A percentile compares a stretch with the other conserved stretches of the same genome.
phyloP scores from a whole-genome alignment of 2,797 vertebrate species.

The Pachyuromys duprasi region DNA sequence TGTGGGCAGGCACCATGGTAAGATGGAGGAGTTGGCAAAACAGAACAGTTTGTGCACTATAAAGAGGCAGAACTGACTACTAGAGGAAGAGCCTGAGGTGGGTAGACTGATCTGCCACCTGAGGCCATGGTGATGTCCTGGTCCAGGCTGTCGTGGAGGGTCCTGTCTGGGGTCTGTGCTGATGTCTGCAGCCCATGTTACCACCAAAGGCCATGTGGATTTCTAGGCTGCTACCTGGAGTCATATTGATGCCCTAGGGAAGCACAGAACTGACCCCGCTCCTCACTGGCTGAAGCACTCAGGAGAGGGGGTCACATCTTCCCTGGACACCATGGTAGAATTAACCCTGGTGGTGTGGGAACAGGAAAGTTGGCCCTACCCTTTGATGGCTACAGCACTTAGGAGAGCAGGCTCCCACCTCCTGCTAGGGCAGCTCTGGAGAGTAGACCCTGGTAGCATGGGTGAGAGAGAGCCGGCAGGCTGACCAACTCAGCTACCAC shows the following conservation, averaged over 20 bases:
- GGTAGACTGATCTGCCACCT: neutral
- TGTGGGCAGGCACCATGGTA: neutral
- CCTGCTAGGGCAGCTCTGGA: neutral
- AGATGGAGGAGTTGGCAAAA: neutral
- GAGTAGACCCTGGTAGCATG: neutral
- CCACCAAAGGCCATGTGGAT: no score
- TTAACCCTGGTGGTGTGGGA: neutral
- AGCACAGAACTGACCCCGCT: no score
- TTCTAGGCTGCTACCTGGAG: no score
- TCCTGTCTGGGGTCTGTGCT: no score
- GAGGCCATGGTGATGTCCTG: neutral
- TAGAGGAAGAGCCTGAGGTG: neutral
- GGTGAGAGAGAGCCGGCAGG: neutral
- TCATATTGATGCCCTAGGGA: no score
- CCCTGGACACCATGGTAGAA: neutral
- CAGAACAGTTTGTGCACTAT: neutral
- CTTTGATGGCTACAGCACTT: neutral
- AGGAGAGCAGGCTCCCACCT: neutral
- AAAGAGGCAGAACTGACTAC: neutral
- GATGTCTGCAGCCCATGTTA: no score
- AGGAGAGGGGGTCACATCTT: no score
- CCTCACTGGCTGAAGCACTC: no score
- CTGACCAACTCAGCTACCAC: neutral
- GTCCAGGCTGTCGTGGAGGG: no score
- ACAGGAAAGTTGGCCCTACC: neutral